Base-by-base conservation (phyloP, 2,113 vertebrate genomes). In the Castor canadensis region DNA sequence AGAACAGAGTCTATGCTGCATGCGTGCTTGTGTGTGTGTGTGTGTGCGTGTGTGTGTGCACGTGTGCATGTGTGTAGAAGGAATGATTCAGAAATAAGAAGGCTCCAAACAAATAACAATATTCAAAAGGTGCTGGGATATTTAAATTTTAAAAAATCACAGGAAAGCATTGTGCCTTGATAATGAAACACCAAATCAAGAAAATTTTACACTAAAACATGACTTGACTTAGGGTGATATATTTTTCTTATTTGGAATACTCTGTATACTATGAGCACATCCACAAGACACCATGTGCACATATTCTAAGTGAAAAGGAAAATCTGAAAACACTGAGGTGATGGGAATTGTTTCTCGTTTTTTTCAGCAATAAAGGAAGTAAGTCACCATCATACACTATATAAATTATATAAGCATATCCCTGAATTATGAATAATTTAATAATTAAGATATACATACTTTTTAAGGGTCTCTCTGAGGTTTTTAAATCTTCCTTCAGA, bases 401-500 rank as follows among this genome's bases (percentile, higher is more conserved):
- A 62, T 12, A 71, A 86, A 85, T 62, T 58, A 92, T 9, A 22
- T 16, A 92, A 93, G 47, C 76, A 75, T 32, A 80, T 92, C 94
- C 87, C 35, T 89, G 15, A 9, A 80, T 67, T 82, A 66, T 47
- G 58, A 69, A 38, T 73, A 43, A 91, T n/a, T 64, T 90, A 60
- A 60, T 72, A 7, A 94, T 75, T 49, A 95, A 83, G n/a, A 81
- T 13, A 96, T 43, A 95, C 99, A 88, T 98, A 99, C 99, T 99
- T 99, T 98, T 99, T 99, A 94, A 99, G 98, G 4, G 99, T 99
- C 98, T 99, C 99, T 98, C 99, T 99, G 97, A 99, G 99, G 96
- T 99, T 99, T 98, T 99, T 99, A 98, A 99, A 99, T 97, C 99
- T 98, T 98, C 99, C 99, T 98, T 99, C 99, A 60, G 99, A 99